A percentile compares a stretch with the other conserved stretches of the same genome.
phyloP scores from a whole-genome alignment of 2,113 vertebrate genomes.

The Megaceryle maxima region DNA sequence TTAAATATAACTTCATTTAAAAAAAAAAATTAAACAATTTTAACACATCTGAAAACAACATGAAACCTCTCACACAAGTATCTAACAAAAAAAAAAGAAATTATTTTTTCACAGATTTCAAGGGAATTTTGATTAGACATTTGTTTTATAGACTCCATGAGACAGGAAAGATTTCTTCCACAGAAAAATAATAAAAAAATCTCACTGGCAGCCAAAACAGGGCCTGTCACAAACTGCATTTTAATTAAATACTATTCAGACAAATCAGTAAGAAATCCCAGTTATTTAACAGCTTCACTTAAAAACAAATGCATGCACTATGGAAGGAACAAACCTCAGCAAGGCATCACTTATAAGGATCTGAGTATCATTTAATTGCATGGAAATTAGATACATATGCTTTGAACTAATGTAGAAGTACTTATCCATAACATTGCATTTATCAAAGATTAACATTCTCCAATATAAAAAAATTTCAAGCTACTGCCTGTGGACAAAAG shows the following conservation, averaged over 20 bases:
- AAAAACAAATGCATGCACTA: neutral
- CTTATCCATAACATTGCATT: neutral
- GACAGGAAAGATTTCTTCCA: neutral
- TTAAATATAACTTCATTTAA: neutral
- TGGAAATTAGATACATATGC: neutral
- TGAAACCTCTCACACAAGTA: neutral
- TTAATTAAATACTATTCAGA: slow-evolving; percentile 11
- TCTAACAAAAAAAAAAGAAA: neutral
- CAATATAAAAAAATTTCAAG: neutral
- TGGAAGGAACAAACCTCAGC: neutral
- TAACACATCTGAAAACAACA: neutral
- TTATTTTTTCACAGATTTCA: neutral
- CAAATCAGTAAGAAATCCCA: neutral
- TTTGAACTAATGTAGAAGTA: neutral
- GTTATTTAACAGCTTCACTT: neutral
- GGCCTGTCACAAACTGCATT: neutral
- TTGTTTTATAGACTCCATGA: neutral
- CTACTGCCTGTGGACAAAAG: neutral
- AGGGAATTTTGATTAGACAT: neutral
- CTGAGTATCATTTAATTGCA: neutral
- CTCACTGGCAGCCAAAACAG: neutral
- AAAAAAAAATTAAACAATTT: neutral
- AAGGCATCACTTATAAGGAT: neutral
- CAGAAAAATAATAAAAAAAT: neutral
- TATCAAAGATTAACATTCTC: neutral